These are phyloP conservation scores for Ophioninae sp. DNA, from an alignment of 2,888 invertebrate species.

Conservation along the genomic window DNA sequence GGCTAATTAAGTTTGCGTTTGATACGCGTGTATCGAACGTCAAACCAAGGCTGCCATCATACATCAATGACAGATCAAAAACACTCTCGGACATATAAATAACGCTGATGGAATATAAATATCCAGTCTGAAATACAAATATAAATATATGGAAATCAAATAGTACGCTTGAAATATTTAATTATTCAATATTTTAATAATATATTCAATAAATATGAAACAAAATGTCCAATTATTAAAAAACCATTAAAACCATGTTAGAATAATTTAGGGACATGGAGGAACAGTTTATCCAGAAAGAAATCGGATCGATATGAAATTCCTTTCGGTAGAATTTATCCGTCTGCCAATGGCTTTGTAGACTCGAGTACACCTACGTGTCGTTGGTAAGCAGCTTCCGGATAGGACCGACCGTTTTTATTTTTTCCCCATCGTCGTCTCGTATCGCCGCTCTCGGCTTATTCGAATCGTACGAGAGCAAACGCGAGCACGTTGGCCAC, in stretches of 20 bases:
- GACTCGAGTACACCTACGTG: conserved; percentile 29
- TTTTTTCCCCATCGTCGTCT: conserved; percentile 8
- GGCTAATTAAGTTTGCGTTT: neutral
- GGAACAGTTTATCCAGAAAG: neutral
- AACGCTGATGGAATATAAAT: no score
- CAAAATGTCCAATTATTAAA: no score
- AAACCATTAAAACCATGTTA: neutral
- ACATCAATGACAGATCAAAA: neutral
- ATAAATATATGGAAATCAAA: no score
- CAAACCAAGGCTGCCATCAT: neutral
- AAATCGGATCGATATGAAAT: conserved; percentile 17
- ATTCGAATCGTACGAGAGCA: conserved; percentile 46
- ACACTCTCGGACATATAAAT: neutral
- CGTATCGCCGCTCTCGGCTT: conserved; percentile 40
- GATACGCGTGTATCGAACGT: neutral
- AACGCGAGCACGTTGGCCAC: conserved; percentile 43
- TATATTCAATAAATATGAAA: no score
- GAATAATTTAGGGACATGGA: neutral
- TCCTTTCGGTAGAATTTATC: conserved; percentile 13
- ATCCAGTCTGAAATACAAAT: no score
- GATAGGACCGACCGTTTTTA: conserved; percentile 5
- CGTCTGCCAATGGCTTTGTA: conserved; percentile 28
- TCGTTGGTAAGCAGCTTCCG: conserved; percentile 17
- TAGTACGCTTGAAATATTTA: no score
- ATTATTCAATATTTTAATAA: no score